Evolutionary conservation across 2,113 vertebrate genomes (phyloP).

Genomic region (Cygnus atratus): DNA sequence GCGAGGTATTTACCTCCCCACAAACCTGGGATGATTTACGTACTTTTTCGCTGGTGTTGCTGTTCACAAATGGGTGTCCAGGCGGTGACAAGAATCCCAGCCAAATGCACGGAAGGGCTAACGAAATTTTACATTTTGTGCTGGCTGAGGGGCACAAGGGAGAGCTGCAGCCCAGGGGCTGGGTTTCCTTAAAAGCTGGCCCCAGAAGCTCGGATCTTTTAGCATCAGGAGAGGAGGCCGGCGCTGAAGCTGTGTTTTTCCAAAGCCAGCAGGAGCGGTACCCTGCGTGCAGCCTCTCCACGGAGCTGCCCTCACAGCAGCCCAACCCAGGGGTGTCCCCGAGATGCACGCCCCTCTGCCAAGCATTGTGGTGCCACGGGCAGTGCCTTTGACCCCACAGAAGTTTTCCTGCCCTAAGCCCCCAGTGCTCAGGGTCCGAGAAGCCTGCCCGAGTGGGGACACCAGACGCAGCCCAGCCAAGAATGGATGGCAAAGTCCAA

Average conservation of each 20-base stretch:
- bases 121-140: not conserved
- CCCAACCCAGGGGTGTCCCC: not conserved
- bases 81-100: not conserved
- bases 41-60: not conserved
- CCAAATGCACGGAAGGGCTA: not conserved
- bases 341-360: not conserved
- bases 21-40: not conserved
- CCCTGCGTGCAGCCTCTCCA: not conserved
- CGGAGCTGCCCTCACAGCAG: not conserved
- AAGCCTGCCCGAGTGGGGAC: not conserved
- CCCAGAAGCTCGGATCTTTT: not conserved
- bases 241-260: not conserved
- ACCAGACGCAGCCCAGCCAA: not conserved
- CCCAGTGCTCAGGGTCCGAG: accelerated
- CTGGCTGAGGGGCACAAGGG: not conserved
- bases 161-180: not conserved
- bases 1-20: conserved; percentile 50
- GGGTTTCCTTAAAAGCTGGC: not conserved
- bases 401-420: not conserved
- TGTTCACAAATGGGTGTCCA: conserved; percentile 11
- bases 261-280: not conserved
- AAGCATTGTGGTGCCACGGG: not conserved
- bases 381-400: not conserved
- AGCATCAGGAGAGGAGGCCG: not conserved
- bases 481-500: accelerated